Evolutionary conservation across 2,888 invertebrate genomes (phyloP).

Genomic region (Agrochola lychnidis): DNA sequence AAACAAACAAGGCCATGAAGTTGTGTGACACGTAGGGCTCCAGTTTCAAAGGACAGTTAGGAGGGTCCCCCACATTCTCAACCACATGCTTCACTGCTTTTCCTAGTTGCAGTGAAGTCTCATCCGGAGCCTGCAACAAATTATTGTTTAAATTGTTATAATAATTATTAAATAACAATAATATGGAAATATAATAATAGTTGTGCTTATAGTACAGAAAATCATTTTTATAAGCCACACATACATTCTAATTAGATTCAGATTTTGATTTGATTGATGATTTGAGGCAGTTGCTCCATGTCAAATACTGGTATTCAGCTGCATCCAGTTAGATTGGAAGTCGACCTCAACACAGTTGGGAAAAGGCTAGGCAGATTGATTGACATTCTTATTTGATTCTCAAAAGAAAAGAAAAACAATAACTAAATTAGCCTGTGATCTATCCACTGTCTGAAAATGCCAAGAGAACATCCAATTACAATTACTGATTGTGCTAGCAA

Average conservation of each 20-base stretch:
- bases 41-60: conserved; percentile 92
- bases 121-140: conserved; percentile 93
- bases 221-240: background rate
- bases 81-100: conserved; percentile 94
- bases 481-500: background rate
- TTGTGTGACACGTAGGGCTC: conserved; percentile 96
- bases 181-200: no score
- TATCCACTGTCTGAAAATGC: background rate
- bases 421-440: no score
- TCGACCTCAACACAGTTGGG: no score
- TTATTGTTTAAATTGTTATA: background rate
- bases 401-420: background rate
- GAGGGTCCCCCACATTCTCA: conserved; percentile 92
- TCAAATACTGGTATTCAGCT: background rate
- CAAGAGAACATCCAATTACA: background rate
- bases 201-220: background rate
- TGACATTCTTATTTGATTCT: background rate
- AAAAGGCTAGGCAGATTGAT: no score
- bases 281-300: background rate
- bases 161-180: background rate
- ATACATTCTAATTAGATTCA: background rate
- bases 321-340: background rate
- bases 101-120: conserved; percentile 92
- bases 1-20: conserved; percentile 97
- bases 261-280: background rate